These are phyloP conservation scores for Drosophila affinis DNA, from an alignment of 2,888 invertebrate species.

Conservation along the genomic window DNA sequence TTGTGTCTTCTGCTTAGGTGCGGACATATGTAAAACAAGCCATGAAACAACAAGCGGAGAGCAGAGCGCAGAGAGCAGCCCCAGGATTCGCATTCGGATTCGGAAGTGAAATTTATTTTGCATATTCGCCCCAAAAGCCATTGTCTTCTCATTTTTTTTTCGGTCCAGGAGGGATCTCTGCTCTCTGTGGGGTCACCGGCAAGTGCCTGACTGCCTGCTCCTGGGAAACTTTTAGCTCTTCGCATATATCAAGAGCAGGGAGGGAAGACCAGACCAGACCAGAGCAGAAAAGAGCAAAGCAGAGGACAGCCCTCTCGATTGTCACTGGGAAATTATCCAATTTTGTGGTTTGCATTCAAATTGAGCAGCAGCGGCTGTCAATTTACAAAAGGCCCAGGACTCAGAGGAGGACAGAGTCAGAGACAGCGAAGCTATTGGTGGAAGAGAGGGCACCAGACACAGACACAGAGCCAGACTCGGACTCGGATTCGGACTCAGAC, in stretches of 20 bases:
- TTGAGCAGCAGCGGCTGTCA: constrained; percentile 77
- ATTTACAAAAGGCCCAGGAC: constrained; percentile 67
- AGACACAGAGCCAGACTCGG: not conserved
- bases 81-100: constrained; percentile 59
- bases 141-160: constrained; percentile 45
- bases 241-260: constrained; percentile 83
- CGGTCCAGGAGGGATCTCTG: constrained; percentile 14
- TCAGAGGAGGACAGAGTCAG: not conserved
- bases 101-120: constrained; percentile 82
- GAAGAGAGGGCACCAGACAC: constrained; percentile 31
- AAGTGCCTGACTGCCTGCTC: constrained; percentile 62
- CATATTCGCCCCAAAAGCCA: constrained; percentile 65
- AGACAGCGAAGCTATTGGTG: constrained; percentile 2
- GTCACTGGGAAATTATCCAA: constrained; percentile 84
- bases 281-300: not conserved
- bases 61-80: constrained; percentile 45
- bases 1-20: constrained; percentile 70
- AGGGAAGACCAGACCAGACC: constrained; percentile 51
- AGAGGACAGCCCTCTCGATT: constrained; percentile 61
- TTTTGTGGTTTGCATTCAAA: constrained; percentile 83
- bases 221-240: constrained; percentile 79
- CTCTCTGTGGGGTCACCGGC: constrained; percentile 46
- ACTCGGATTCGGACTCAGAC: constrained; percentile 1
- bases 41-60: constrained; percentile 69
- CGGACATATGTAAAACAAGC: constrained; percentile 83